phyloP scores from a whole-genome alignment of 2,888 invertebrate genomes.

The Mimas tiliae region DNA sequence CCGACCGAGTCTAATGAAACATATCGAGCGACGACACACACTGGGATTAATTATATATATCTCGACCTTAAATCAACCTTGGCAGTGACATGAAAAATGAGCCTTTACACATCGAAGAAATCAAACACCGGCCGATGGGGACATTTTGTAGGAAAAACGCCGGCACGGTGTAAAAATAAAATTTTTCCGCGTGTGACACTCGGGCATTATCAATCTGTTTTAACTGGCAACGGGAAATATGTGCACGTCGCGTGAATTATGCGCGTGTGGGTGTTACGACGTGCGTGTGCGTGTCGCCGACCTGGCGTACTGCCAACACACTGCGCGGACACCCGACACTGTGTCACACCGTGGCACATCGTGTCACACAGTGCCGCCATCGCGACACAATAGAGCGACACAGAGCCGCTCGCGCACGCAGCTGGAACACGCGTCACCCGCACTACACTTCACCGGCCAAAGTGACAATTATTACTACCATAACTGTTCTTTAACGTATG shows the following conservation, averaged over 20 bases:
- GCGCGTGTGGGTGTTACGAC: constrained; percentile 42
- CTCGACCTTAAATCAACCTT: constrained; percentile 83
- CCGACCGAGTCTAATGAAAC: constrained; percentile 53
- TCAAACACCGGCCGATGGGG: constrained; percentile 60
- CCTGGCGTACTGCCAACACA: constrained; percentile 51
- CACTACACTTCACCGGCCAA: constrained; percentile 40
- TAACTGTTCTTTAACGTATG: constrained; percentile 63
- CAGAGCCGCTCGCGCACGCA: constrained; percentile 5
- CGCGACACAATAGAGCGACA: background rate
- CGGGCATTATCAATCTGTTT: constrained; percentile 81
- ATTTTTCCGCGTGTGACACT: constrained; percentile 73
- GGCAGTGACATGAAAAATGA: constrained; percentile 80
- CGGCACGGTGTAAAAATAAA: constrained; percentile 69
- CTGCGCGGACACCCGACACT: constrained; percentile 27
- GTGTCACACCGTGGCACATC: constrained; percentile 9
- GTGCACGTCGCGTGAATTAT: constrained; percentile 42
- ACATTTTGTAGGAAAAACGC: constrained; percentile 50
- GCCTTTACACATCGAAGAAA: constrained; percentile 68
- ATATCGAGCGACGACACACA: constrained; percentile 57
- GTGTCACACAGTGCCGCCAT: background rate
- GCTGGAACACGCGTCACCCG: constrained; percentile 37
- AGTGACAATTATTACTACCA: constrained; percentile 72
- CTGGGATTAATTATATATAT: constrained; percentile 66
- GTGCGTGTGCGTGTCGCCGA: constrained; percentile 42
- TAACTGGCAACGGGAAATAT: constrained; percentile 71